Base-by-base conservation (phyloP, 2,113 vertebrate genomes). In the Echinops telfairi region DNA sequence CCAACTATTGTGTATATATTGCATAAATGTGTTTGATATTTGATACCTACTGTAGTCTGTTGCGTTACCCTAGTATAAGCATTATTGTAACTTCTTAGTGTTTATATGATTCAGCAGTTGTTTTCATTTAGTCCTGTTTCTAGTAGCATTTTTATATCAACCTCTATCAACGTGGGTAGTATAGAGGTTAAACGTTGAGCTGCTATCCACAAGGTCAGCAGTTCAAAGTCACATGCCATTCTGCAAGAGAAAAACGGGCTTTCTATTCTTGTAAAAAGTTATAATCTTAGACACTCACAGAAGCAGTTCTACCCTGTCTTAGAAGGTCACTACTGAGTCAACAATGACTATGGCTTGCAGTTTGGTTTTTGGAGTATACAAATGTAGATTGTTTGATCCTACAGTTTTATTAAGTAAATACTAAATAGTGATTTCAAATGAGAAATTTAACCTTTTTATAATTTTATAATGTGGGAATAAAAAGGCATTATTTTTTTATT, bases 21-120 rank as follows among this genome's bases (percentile, higher is more conserved):
- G 33, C 71, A 23, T 86, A 58, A 23, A 79, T 33, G 58, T 81
- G 9, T 86, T 93, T 71, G 36, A 62, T 86, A 77, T 79, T 90
- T 92, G 78, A 10, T 91, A 64, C 36, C 82, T 43, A 20, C 25
- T 83, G 0, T 91, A 62, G 10, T 90, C n/a, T 92, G 11, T 78
- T 88, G 20, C 77, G 53, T 53, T 53, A 53, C 75, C 33, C 33
- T 36, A 73, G 20, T 73, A 73, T 38, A 73, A 22, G 33, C 71
- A 14, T 94, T 29, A 92, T 27, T 86, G 82, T 78, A 78, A 17
- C 43, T 31, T 53, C 76, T 27, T 53, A 53, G 40, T 31, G 15
- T 78, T 53, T 53, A 29, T 78, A 47, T 43, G 23, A 78, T 29
- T 78, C 47, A 29, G 31, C 23, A 20, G 31, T 53, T 20, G 36